phyloP scores from a whole-genome alignment of 2,888 invertebrate species.

The Reticulitermes lucifugus region DNA sequence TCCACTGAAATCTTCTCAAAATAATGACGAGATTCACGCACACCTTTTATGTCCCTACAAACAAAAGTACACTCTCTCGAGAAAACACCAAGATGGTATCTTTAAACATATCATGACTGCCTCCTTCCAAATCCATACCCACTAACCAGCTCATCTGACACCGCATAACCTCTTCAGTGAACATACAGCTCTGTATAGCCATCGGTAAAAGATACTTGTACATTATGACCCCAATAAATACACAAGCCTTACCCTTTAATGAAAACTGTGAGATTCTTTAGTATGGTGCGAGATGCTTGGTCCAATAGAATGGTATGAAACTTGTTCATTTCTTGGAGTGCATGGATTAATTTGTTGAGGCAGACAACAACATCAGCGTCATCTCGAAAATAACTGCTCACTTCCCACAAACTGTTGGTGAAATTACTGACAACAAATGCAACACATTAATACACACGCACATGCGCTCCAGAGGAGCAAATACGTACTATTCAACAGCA shows the following conservation, averaged over 20 bases:
- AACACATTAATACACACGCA: background rate
- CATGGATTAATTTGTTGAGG: constrained; percentile 81
- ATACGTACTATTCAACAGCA: too few relatives aligned
- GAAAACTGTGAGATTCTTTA: constrained; percentile 90
- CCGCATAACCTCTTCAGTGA: too few relatives aligned
- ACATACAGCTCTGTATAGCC: too few relatives aligned
- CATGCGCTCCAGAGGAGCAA: too few relatives aligned
- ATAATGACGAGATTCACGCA: constrained; percentile 90
- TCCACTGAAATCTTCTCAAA: constrained; percentile 95
- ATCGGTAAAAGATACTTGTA: background rate
- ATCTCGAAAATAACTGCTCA: constrained; percentile 88
- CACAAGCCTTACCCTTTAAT: constrained; percentile 80
- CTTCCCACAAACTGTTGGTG: constrained; percentile 89
- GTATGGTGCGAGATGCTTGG: constrained; percentile 90
- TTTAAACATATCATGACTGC: too few relatives aligned
- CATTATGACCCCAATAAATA: too few relatives aligned
- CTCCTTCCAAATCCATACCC: too few relatives aligned
- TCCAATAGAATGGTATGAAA: constrained; percentile 91
- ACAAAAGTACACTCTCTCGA: background rate
- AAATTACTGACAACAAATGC: constrained; percentile 72
- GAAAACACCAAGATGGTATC: too few relatives aligned
- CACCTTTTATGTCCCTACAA: constrained; percentile 86
- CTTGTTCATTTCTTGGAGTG: constrained; percentile 92
- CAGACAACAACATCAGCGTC: constrained; percentile 85
- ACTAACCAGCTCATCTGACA: too few relatives aligned